Percentiles rank a stretch among this genome's conserved stretches.
phyloP scores from a whole-genome alignment of 2,113 vertebrate species.

The Poeciliopsis retropinna region DNA sequence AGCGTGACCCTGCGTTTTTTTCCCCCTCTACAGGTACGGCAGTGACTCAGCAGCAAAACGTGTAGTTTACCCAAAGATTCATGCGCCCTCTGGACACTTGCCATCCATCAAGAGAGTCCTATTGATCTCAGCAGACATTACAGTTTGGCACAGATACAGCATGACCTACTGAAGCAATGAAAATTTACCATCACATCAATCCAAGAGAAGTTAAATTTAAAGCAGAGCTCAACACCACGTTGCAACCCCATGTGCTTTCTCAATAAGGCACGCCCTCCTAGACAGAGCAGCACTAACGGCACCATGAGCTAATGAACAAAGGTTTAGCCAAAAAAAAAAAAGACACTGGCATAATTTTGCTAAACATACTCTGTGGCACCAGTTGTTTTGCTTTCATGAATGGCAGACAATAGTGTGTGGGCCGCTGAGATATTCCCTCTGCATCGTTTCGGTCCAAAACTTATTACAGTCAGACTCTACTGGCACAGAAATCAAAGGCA shows the following conservation, averaged over 20 bases:
- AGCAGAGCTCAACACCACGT: not conserved
- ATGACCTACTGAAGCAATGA: not conserved
- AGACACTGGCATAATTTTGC: conserved; percentile 46
- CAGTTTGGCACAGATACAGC: conserved; percentile 8
- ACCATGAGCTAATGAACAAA: conserved; percentile 53
- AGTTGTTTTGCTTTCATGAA: conserved; percentile 65
- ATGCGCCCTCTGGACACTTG: conserved; percentile 21
- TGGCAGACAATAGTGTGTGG: conserved; percentile 60
- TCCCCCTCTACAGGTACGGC: conserved; percentile 34
- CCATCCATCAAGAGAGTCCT: conserved; percentile 34
- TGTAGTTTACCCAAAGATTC: conserved; percentile 24
- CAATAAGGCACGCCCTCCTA: conserved; percentile 16
- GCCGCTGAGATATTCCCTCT: conserved; percentile 49
- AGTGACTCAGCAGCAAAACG: conserved; percentile 45
- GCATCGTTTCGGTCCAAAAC: conserved; percentile 55
- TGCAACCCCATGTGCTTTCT: not conserved
- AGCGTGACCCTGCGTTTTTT: conserved; percentile 32
- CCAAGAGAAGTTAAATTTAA: not conserved
- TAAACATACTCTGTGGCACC: conserved; percentile 52
- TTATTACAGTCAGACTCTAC: conserved; percentile 59
- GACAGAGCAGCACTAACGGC: conserved; percentile 15
- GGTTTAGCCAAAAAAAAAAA: conserved; percentile 37
- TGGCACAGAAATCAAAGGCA: conserved; percentile 66
- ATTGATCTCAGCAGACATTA: conserved; percentile 13
- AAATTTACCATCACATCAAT: not conserved